Evolutionary conservation across 2,797 vertebrate genomes (phyloP), one percentile per base, ranked within the genome.

Genomic region (Podargus strigoides): DNA sequence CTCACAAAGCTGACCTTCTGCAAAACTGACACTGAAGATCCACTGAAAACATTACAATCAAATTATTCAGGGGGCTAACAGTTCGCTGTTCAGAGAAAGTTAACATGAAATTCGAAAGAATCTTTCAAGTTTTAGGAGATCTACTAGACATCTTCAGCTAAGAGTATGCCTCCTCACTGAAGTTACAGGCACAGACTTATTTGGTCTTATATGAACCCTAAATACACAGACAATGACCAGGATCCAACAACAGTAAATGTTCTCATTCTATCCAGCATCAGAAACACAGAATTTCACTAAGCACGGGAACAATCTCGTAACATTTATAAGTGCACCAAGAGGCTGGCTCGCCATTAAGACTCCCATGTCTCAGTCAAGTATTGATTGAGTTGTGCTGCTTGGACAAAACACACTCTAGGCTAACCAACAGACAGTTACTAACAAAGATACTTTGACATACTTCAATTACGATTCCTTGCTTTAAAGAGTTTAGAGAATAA

Each of bases 331-430:
- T 5, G 42, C 70, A 90, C 24, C 5, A 13, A 3, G 89, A 96
- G 64, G 89, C 83, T 85, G 92, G 87, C 87, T 97, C 58, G 9
- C 85, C 79, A 76, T 8, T 64, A 83, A 94, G 77, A 95, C 87
- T 94, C 93, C 60, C 69, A 94, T 47, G 4, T 82, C 80, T 86
- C 91, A 92, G 93, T 81, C 77, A 76, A 55, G 94, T 81, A 95
- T 94, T 70, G 93, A 95, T 14, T 92, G 95, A 95, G 86, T 84
- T 94, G 91, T 62, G 76, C 90, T 90, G 88, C 62, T 92, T 77
- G 85, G 91, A 89, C 56, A 87, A 95, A 97, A 89, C 79, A 78
- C 12, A 50, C 85, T 94, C 80, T 59, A 39, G 52, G 89, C 72
- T 80, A 95, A 90, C 69, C 79, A 95, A 70, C 60, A 67, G 56